Percentiles rank a stretch among this genome's conserved stretches.
These are phyloP conservation scores for Lamellibrachia satsuma DNA, from an alignment of 2,888 invertebrate genomes.

Conservation along the genomic window DNA sequence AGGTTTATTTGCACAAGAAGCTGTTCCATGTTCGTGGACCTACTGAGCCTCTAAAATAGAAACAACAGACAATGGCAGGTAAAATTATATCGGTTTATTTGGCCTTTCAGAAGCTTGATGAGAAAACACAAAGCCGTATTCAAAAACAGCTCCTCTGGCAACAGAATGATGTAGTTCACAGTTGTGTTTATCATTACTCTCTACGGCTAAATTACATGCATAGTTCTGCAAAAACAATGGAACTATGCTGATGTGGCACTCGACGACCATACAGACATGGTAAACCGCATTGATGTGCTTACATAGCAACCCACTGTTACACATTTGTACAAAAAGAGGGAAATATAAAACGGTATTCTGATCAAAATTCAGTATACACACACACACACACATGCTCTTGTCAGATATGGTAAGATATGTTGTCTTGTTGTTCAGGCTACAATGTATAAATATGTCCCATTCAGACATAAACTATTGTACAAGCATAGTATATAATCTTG, in stretches of 20 bases:
- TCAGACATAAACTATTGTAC: neutral
- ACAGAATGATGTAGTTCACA: neutral
- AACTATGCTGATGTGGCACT: neutral
- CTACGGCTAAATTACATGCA: neutral
- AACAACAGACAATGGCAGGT: neutral
- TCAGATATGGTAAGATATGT: neutral
- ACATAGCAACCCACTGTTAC: neutral
- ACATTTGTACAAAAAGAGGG: constrained; percentile 14
- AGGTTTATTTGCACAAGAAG: neutral
- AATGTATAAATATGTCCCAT: neutral
- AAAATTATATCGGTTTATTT: neutral
- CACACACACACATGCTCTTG: neutral
- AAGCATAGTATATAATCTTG: neutral
- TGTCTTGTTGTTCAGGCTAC: neutral
- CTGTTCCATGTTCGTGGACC: neutral
- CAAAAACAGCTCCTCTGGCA: neutral
- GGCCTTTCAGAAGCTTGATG: constrained; percentile 5
- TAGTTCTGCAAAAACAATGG: neutral
- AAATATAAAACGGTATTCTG: constrained; percentile 13
- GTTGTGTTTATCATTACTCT: neutral
- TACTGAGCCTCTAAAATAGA: neutral
- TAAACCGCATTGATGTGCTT: neutral
- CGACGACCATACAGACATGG: neutral
- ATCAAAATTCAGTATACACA: neutral
- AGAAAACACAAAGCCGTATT: constrained; percentile 12